Base-by-base conservation (phyloP, 2,797 vertebrate species). In the Anabas testudineus region DNA sequence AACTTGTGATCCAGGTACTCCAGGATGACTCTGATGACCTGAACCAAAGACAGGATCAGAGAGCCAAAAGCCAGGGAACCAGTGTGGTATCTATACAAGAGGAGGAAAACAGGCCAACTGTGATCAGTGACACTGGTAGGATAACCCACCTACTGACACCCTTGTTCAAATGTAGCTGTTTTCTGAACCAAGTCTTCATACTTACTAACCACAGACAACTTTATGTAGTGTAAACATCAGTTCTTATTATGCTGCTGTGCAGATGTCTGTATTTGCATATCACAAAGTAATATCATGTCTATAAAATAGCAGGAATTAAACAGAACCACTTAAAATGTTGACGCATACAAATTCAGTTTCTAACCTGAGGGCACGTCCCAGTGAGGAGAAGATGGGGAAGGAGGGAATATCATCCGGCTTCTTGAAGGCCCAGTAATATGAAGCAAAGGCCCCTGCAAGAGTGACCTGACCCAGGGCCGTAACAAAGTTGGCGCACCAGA, bases 341-440 rank as follows among this genome's bases (percentile, higher is more conserved):
- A 34, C 32, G 34, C 32, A 34, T 19, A 32, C 12, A 53, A 66
- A 68, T 2, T 45, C 13, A 19, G 18, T 5, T 5, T 68, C 82
- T 64, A 5, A 99, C 98, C 97, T 95, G 78, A 99, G 96, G 0
- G 97, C 96, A 0, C 96, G 94, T 67, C 96, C 91, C 0, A 99
- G 93, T 22, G 98, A 94, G 9, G 96, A 92, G 87, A 96, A 97
- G 79, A 99, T 93, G 6, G 97, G 97, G 85, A 81, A 96, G 3
- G 96, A 93, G 0, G 97, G 97, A 55, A 99, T 92, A 82, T 99
- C 95, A 0, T 96, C 94, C 0, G 97, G 97, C 66, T 99, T 99
- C 78, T 94, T 95, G 80, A 97, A 95, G 68, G 98, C 96, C 98
- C 98, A 99, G 76, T 99, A 99, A 90, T 98, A 99, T 0, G 97